phyloP scores from a whole-genome alignment of 2,113 vertebrate genomes.

The Dendropsophus ebraccatus region DNA sequence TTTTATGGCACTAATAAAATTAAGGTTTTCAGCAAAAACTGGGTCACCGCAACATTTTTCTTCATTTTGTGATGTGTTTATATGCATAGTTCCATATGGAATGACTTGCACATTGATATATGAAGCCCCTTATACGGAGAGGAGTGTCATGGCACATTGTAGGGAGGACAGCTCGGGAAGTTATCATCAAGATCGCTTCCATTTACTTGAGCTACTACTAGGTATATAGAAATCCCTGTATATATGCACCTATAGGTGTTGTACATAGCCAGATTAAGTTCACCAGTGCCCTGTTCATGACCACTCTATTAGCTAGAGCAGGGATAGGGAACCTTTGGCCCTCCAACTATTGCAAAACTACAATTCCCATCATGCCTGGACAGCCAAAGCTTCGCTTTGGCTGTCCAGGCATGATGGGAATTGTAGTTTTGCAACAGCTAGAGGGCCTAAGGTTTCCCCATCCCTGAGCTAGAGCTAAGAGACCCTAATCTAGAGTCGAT shows the following conservation, averaged over 20 bases:
- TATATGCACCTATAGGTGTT: too few relatives aligned
- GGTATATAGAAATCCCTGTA: not conserved
- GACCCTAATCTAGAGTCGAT: too few relatives aligned
- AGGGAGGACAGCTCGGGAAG: not conserved
- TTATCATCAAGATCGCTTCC: not conserved
- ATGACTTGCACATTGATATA: not conserved
- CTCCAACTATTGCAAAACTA: too few relatives aligned
- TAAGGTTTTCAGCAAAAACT: not conserved
- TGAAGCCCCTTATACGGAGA: not conserved
- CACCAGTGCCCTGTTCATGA: not conserved
- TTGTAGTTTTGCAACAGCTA: too few relatives aligned
- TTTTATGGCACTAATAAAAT: conserved; percentile 38
- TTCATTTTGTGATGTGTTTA: not conserved
- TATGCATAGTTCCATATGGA: not conserved
- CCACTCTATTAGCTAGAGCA: too few relatives aligned
- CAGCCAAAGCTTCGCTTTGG: too few relatives aligned
- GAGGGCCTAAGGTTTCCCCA: too few relatives aligned
- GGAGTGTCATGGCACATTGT: not conserved
- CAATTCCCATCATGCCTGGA: too few relatives aligned
- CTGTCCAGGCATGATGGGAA: too few relatives aligned
- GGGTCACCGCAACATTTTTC: not conserved
- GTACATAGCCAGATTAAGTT: too few relatives aligned
- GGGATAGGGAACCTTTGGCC: too few relatives aligned
- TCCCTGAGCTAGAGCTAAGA: too few relatives aligned
- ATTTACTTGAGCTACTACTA: not conserved